Evolutionary conservation across 2,113 vertebrate species (phyloP), one percentile per base, ranked within the genome.

Genomic region (Eulemur macaco): DNA sequence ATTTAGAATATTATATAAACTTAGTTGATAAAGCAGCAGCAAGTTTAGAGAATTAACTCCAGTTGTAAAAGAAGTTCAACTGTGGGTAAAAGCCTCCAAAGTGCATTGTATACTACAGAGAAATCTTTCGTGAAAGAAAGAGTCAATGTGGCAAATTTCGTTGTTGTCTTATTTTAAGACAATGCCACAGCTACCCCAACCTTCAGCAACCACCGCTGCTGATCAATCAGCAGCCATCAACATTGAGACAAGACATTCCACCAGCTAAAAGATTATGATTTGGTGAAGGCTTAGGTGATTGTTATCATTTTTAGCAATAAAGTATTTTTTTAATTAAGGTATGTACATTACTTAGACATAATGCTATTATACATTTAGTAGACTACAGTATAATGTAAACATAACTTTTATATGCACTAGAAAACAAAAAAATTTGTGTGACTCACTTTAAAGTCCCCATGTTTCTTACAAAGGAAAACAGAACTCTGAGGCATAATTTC

Each of bases 391-490:
- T 31, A 47, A 42, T 76, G 27, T 29, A 76, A 76, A 76, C 14
- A 17, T 18, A 47, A 47, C 73, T 76, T 17, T 76, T 10, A 31
- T 76, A 18, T 47, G 42, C 8, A 18, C 42, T 31, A 27, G 45
- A 4, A 47, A 76, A 76, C 73, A 27, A 76, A 76, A 74, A 29
- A 18, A 31, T 47, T 31, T 31, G 27, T 71, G 11, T 47, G 42
- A 76, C 73, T 9, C 45, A 8, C 42, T 76, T 47, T 76, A 76
- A 82, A 68, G 27, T 95, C 39, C 60, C 60, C 90, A 20, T 76
- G 60, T 96, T 95, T 81, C 45, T 52, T 87, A 37, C 52, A 93
- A 7, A 93, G 63, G 45, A 96, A 56, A 86, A 27, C 20, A 81
- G 86, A 93, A 93, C 60, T 78, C 34, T 42, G 39, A 71, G 3